A percentile compares a stretch with the other conserved stretches of the same genome.
phyloP scores from a whole-genome alignment of 2,888 invertebrate species.

The Microdon myrmicae region DNA sequence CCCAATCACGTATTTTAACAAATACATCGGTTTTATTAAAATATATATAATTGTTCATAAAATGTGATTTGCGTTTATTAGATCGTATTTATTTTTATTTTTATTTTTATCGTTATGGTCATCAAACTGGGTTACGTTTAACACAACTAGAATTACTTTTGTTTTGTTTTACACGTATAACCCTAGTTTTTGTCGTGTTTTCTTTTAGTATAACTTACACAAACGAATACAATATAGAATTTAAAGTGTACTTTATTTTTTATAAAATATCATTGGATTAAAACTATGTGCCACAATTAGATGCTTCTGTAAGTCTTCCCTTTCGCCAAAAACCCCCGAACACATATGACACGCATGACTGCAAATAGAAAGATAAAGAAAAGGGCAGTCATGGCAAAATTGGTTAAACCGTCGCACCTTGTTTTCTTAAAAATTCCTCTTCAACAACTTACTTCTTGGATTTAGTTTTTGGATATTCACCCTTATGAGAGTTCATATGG shows the following conservation, averaged over 20 bases:
- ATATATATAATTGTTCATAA: constrained; percentile 32
- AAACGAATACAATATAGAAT: constrained; percentile 29
- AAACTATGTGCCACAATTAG: constrained; percentile 48
- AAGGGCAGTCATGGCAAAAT: no score
- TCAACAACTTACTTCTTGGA: constrained; percentile 37
- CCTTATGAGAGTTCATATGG: constrained; percentile 42
- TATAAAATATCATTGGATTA: constrained; percentile 49
- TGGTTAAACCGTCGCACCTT: no score
- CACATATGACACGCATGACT: constrained; percentile 45
- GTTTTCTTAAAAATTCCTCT: no score
- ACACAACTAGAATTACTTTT: constrained; percentile 20
- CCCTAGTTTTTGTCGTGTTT: no score
- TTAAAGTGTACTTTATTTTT: constrained; percentile 27
- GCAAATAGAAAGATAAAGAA: no score
- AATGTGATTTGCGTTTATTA: constrained; percentile 11
- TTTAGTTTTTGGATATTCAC: constrained; percentile 35
- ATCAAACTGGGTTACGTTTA: constrained; percentile 14
- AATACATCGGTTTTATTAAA: constrained; percentile 44
- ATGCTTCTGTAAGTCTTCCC: constrained; percentile 43
- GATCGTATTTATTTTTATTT: neutral
- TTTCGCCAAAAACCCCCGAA: constrained; percentile 35
- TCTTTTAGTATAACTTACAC: no score
- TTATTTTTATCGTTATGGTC: constrained; percentile 13
- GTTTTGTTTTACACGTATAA: constrained; percentile 15
- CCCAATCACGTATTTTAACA: constrained; percentile 42